These are phyloP conservation scores for Caranx ignobilis DNA, from an alignment of 2,113 vertebrate species.

Conservation along the genomic window DNA sequence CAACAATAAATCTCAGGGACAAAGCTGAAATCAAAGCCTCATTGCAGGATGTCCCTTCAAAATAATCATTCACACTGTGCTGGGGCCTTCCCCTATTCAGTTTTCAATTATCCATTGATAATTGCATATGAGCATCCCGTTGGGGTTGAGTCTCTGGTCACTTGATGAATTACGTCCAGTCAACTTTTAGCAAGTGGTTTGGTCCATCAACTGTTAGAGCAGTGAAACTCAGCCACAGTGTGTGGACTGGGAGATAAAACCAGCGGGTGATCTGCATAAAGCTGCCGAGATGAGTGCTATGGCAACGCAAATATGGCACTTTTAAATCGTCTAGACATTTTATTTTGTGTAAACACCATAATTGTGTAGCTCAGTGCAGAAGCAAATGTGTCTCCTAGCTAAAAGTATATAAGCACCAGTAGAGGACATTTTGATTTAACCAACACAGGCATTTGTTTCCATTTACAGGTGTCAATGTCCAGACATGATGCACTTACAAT, in stretches of 20 bases:
- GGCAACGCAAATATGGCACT: neutral
- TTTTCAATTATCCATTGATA: constrained; percentile 20
- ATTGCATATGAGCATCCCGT: constrained; percentile 15
- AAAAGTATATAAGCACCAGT: neutral
- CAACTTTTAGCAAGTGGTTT: neutral
- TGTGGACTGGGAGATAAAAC: neutral
- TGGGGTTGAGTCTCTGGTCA: neutral
- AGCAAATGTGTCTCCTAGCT: neutral
- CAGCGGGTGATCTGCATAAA: neutral
- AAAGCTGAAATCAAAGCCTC: neutral
- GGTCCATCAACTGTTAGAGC: neutral
- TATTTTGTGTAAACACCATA: neutral
- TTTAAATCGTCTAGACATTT: too few relatives aligned
- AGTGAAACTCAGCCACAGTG: neutral
- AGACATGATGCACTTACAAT: neutral
- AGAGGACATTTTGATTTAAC: neutral
- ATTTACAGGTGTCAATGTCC: neutral
- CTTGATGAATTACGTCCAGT: neutral
- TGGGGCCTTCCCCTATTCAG: neutral
- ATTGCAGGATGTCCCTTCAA: neutral
- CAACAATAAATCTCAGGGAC: neutral
- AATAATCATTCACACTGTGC: neutral
- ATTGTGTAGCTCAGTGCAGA: neutral
- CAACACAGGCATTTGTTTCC: neutral
- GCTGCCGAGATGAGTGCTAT: neutral